Evolutionary conservation across 2,113 vertebrate species (phyloP), one percentile per base, ranked within the genome.

Genomic region (Caranx ignobilis): DNA sequence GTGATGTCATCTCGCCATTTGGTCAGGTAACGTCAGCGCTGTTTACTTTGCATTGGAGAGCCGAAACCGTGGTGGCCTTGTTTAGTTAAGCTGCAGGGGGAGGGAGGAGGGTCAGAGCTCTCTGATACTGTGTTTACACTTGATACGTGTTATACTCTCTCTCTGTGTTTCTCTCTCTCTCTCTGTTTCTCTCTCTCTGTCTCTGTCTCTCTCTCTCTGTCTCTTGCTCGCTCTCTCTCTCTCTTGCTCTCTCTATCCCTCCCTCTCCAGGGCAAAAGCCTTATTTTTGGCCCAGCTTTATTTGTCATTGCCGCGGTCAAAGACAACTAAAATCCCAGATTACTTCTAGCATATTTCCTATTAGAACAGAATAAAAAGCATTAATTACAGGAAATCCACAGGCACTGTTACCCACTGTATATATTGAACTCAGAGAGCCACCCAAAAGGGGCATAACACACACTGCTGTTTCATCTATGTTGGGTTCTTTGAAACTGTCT

Each of bases 41-140:
- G 92, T 95, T 94, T 95, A 79, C 88, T 93, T 88, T 88, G 83
- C 82, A 87, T 93, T 59, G 72, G 55, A 65, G 76, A 77, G 77
- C 92, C 84, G 92, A 94, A 95, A 95, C 94, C 75, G 19, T 77
- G 83, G 71, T 77, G 89, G 85, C 91, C 90, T 85, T 93, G 93
- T 94, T 93, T 89, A 71, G 79, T 81, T 87, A 91, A 85, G 83
- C 86, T 79, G 75, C 59, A 32, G 88, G 83, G 75, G 71, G 64
- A 52, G 81, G 76, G 71, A 52, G 62, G 81, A 60, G 74, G 82
- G 82, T 79, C 81, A 80, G 77, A 71, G 83, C 75, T 84, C 69
- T 57, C 63, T 76, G 68, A 81, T 69, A 47, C 75, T 89, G 71
- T 93, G 91, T 94, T 92, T 91, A 92, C 78, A 71, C 81, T 89